Base-by-base conservation (phyloP, 2,113 vertebrate species). In the Elanus axillaris region DNA sequence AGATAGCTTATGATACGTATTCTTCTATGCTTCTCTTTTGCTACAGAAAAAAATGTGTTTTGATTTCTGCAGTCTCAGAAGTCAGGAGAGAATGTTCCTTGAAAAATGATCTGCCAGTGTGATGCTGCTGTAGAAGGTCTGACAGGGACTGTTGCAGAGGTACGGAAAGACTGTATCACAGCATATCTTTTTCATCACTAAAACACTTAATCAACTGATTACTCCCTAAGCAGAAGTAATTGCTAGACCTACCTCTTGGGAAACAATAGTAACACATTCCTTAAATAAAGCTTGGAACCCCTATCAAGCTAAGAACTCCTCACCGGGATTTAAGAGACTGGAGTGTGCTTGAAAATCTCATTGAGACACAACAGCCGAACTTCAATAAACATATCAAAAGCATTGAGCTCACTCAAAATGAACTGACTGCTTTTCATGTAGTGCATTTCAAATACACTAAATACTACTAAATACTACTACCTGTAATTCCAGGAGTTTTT, bases 351-450 rank as follows among this genome's bases (percentile, higher is more conserved):
- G 55, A 59, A 55, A 43, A 90, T 32, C 19, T 52, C 58, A 18
- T 7, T 9, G 63, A 64, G 91, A 53, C 34, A 23, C 47, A 80
- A 14, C 16, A 38, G 16, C 55, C 77, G 38, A 50, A 31, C 29
- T 74, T 31, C 56, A 87, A 6, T 15, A 20, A 89, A 43, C 27
- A 23, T 6, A 71, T 2, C 56, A 25, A 75, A 75, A 68, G 13
- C 63, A 40, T 0, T 0, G 19, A 71, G 50, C 58, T 78, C 34
- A 1, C 2, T 10, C 31, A 22, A 64, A 62, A 22, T 15, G 13
- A 81, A 23, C 69, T 1, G 38, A 48, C 21, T 16, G 85, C 52
- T 82, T 77, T 79, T 53, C 23, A 1, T 29, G 50, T 0, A 36
- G 21, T 0, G 13, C 17, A 7, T 56, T 76, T 72, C 74, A 86